These are phyloP conservation scores for Lasioglossum vierecki DNA, from an alignment of 2,888 invertebrate genomes.

Conservation along the genomic window DNA sequence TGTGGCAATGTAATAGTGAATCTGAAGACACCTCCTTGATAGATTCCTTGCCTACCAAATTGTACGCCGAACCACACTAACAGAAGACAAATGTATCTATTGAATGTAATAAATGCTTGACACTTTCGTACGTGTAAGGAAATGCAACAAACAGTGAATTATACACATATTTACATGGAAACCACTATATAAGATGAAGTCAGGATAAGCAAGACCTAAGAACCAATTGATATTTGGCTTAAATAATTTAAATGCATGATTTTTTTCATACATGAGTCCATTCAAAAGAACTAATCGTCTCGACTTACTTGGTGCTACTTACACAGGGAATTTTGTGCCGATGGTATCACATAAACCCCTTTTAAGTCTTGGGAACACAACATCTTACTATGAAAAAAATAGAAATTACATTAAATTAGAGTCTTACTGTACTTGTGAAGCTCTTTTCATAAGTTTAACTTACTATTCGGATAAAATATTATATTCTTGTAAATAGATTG, in stretches of 20 bases:
- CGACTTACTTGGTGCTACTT: constrained; percentile 83
- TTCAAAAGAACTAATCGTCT: constrained; percentile 16
- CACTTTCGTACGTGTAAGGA: neutral
- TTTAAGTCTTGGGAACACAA: constrained; percentile 93
- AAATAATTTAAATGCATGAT: constrained; percentile 36
- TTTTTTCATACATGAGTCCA: constrained; percentile 13
- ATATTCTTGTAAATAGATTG: constrained; percentile 94
- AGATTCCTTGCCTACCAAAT: constrained; percentile 94
- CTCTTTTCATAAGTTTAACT: constrained; percentile 81
- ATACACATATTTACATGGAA: constrained; percentile 65
- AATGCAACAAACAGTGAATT: constrained; percentile 44
- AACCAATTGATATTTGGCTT: constrained; percentile 53
- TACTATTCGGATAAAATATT: constrained; percentile 97
- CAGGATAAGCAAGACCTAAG: constrained; percentile 68
- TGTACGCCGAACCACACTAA: constrained; percentile 96
- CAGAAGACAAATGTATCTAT: constrained; percentile 76
- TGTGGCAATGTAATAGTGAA: constrained; percentile 94
- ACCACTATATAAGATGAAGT: constrained; percentile 63
- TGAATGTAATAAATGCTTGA: constrained; percentile 4
- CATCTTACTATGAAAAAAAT: constrained; percentile 89
- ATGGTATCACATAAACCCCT: constrained; percentile 97
- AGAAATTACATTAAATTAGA: neutral
- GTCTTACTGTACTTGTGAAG: neutral
- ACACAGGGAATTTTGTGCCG: constrained; percentile 92
- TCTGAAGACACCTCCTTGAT: constrained; percentile 95